Base-by-base conservation (phyloP, 2,113 vertebrate genomes). In the Ciconia maguari region DNA sequence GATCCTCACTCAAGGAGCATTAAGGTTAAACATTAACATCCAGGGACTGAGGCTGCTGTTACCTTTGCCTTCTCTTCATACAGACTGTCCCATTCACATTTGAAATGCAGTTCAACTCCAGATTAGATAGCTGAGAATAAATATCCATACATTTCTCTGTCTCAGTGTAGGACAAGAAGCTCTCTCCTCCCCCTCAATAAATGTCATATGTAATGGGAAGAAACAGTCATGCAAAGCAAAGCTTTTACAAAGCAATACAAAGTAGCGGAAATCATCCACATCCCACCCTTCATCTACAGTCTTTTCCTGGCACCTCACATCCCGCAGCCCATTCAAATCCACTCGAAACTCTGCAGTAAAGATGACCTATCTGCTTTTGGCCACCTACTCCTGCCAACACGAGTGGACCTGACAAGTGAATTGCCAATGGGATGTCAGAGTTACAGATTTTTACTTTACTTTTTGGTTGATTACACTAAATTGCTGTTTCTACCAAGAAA, bases 181-280 rank as follows among this genome's bases (percentile, higher is more conserved):
- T 91, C 75, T 93, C 42, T 94, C 77, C 69, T 96, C 89, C 84
- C 32, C 77, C 74, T 72, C 87, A 89, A 71, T 87, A 94, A 69
- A 82, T 87, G 89, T 89, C 87, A 92, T 10, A 60, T 91, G 76
- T 75, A 93, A 92, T 68, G 44, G 74, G 62, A 69, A 91, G 61
- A 89, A 94, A 93, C 18, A 91, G 87, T 84, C 57, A 89, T 10
- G 46, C 80, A 95, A 88, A 93, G 46, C 36, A 83, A 93, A 91
- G 51, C 38, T 93, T 91, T 84, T 89, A 93, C 61, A 96, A 91
- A 82, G 65, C 55, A 76, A 81, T 51, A 78, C 29, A 89, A 89
- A 96, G 75, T 22, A 79, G 24, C 64, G 61, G 48, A 89, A 82
- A 91, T 75, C 29, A 55, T 78, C 32, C 54, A 54, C 36, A 78